These are phyloP conservation scores for Bombycilla garrulus DNA, from an alignment of 2,113 vertebrate genomes.

Conservation along the genomic window DNA sequence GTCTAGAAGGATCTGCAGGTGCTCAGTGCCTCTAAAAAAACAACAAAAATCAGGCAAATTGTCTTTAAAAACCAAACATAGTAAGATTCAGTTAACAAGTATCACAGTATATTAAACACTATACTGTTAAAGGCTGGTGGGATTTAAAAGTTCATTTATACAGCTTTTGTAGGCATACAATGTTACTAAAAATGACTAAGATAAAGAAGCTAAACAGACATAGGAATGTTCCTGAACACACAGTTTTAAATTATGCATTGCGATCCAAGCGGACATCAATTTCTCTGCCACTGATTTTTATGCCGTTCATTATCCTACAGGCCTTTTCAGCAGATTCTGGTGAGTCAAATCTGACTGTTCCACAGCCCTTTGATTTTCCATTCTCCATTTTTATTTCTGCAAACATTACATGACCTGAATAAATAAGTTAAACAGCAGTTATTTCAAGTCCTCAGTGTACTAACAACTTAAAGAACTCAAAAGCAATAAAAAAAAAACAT, in stretches of 20 bases:
- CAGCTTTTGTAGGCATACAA: constrained; percentile 76
- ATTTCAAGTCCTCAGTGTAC: constrained; percentile 21
- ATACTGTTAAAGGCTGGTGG: constrained; percentile 82
- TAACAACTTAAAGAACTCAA: constrained; percentile 11
- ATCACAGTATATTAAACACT: constrained; percentile 84
- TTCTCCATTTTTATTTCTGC: constrained; percentile 99
- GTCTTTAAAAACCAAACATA: constrained; percentile 89
- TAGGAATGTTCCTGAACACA: constrained; percentile 78
- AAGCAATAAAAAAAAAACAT: not conserved
- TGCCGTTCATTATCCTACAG: constrained; percentile 97
- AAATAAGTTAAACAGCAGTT: constrained; percentile 61
- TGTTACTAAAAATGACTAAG: constrained; percentile 85
- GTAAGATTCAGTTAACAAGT: constrained; percentile 76
- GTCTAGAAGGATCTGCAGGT: constrained; percentile 12
- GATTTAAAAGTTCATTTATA: constrained; percentile 80
- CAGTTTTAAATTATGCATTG: constrained; percentile 83
- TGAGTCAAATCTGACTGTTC: constrained; percentile 93
- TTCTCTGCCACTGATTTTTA: constrained; percentile 97
- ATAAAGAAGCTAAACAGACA: constrained; percentile 90
- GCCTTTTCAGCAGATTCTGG: constrained; percentile 96
- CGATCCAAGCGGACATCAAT: constrained; percentile 97
- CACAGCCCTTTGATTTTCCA: constrained; percentile 96
- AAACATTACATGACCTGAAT: constrained; percentile 94
- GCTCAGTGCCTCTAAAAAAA: constrained; percentile 60
- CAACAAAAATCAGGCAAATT: constrained; percentile 72